These are phyloP conservation scores for Zophobas atratus DNA, from an alignment of 1,140 invertebrate species.

Conservation along the genomic window DNA sequence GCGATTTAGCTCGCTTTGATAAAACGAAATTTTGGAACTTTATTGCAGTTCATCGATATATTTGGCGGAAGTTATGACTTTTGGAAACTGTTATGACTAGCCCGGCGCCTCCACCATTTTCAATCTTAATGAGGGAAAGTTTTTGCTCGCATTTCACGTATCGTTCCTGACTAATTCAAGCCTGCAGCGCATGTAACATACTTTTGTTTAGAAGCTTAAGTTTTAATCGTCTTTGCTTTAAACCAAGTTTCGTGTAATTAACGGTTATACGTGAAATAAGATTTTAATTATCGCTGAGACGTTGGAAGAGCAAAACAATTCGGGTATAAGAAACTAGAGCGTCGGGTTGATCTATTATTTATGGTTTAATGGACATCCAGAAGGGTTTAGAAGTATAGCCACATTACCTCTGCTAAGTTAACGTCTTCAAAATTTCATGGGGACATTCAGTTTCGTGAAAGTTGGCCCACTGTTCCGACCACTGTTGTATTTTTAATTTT, in stretches of 20 bases:
- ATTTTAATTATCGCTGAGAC: too few species aligned
- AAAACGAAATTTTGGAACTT: conserved; percentile 15
- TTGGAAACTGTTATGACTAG: conserved; percentile 10
- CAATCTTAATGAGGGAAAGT: neutral
- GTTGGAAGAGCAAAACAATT: too few species aligned
- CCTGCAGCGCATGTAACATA: neutral
- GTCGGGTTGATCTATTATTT: neutral
- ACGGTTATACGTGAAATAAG: too few species aligned
- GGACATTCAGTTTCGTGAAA: neutral
- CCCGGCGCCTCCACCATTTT: conserved; percentile 33
- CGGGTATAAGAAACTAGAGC: neutral
- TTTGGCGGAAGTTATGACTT: neutral
- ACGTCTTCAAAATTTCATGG: neutral
- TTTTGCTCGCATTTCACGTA: neutral
- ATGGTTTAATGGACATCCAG: neutral
- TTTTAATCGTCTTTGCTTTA: too few species aligned
- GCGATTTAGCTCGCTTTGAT: conserved; percentile 16
- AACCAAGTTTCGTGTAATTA: too few species aligned
- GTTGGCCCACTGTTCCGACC: neutral
- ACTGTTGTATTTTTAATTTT: neutral
- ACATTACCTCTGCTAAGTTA: neutral
- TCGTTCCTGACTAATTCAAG: neutral
- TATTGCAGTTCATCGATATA: conserved; percentile 26
- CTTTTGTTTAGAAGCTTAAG: too few species aligned
- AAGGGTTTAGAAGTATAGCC: neutral